Evolutionary conservation across 2,113 vertebrate species (phyloP), one percentile per base, ranked within the genome.

Genomic region (Fukomys damarensis): DNA sequence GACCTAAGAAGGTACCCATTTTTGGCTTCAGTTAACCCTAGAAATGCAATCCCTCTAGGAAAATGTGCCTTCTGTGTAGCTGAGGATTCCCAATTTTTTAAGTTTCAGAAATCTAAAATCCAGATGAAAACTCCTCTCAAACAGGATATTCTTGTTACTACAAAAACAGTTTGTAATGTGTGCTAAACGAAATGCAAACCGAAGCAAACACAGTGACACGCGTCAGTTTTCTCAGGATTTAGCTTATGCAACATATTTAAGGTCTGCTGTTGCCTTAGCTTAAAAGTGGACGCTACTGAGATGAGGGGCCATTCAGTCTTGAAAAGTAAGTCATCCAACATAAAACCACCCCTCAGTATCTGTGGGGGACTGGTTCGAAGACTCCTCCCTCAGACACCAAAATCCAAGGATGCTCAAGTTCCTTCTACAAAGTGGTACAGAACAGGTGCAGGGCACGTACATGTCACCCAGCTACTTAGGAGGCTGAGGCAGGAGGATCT

Each of bases 91-190:
- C 72, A 61, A 30, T 35, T 80, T 49, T 66, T 3, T 5, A 81
- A 70, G 32, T 52, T 93, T 77, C 74, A 76, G 86, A 95, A 83
- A 5, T 80, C 28, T 84, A 68, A 70, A 86, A 22, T 68, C 54
- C 35, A 82, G 58, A 76, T 56, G 70, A 96, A 91, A 95, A 74
- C 17, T 66, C 66, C 56, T 83, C 82, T 85, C 24, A 88, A 91
- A 49, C 14, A 82, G 22, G 35, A 72, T 43, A 82, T 13, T 11
- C 28, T 74, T 41, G 46, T 5, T 26, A n/a, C n/a, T 26, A 52
- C 13, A 32, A 35, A 83, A 35, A 83, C 13, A 61, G 20, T 52
- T n/a, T 79, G 16, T 26, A 49, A 89, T 19, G 17, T 7, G 3
- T 19, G 8, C 43, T 68, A 20, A 83, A 56, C 80, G 13, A 22